These are phyloP conservation scores for Meteorus cinctellus DNA, from an alignment of 2,888 invertebrate species.

Conservation along the genomic window DNA sequence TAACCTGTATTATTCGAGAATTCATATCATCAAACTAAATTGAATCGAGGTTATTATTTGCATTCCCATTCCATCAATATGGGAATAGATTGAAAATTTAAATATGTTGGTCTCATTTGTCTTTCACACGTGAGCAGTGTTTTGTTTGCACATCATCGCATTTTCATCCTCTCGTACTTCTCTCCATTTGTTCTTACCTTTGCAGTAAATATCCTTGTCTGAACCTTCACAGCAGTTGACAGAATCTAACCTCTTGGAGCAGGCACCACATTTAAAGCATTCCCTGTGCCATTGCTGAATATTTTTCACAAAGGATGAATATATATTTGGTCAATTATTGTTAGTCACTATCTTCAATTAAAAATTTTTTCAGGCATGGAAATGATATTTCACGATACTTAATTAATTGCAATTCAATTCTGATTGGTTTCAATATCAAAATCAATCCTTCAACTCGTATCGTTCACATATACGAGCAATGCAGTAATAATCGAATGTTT, in stretches of 20 bases:
- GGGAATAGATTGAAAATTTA: background rate
- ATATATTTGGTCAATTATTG: constrained; percentile 39
- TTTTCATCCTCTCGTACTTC: background rate
- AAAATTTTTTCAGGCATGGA: constrained; percentile 6
- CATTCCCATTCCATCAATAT: background rate
- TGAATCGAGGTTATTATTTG: background rate
- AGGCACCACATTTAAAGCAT: constrained; percentile 94
- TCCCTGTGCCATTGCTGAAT: constrained; percentile 92
- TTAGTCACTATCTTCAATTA: constrained; percentile 44
- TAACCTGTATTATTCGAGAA: no score
- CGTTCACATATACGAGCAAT: background rate
- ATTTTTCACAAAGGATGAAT: constrained; percentile 69
- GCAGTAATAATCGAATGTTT: background rate
- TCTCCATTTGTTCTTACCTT: constrained; percentile 79
- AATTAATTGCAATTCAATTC: no score
- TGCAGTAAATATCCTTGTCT: constrained; percentile 97
- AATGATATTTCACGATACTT: background rate
- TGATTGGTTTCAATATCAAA: background rate
- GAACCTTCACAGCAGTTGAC: constrained; percentile 94
- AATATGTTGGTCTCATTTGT: constrained; percentile 18
- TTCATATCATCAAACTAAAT: no score
- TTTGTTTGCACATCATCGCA: background rate
- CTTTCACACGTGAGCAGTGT: background rate
- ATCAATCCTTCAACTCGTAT: background rate
- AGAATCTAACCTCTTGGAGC: constrained; percentile 91